Percentiles rank a stretch among this genome's conserved stretches.
phyloP scores from a whole-genome alignment of 2,797 vertebrate species.

The Potorous gilbertii region DNA sequence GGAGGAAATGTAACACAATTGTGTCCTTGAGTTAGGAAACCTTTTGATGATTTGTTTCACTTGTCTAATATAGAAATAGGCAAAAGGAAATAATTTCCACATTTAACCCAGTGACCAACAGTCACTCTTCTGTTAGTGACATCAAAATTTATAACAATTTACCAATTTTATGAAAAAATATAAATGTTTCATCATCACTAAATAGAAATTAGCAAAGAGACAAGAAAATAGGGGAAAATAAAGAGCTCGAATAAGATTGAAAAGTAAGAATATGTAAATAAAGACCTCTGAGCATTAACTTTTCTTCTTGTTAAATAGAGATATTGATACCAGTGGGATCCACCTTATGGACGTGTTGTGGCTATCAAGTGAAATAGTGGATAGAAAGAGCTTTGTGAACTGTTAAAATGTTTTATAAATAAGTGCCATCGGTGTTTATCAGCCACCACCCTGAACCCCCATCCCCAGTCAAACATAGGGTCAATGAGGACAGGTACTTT shows the following conservation, averaged over 20 bases:
- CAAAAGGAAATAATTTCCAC: not conserved
- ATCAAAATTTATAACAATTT: not conserved
- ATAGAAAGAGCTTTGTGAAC: not conserved
- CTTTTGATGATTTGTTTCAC: not conserved
- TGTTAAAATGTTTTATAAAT: not conserved
- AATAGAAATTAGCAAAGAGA: not conserved
- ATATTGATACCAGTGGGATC: not conserved
- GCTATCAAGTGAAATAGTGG: not conserved
- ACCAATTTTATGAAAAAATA: not conserved
- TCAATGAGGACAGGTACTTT: not conserved
- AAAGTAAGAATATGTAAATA: not conserved
- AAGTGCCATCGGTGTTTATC: not conserved
- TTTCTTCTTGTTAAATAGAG: not conserved
- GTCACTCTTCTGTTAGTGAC: not conserved
- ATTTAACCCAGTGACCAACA: not conserved
- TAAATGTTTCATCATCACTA: not conserved
- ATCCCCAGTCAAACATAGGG: not conserved
- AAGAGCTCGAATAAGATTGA: not conserved
- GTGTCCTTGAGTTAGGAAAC: not conserved
- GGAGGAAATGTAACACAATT: not conserved
- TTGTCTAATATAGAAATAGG: not conserved
- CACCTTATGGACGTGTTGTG: not conserved
- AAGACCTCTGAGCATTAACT: not conserved
- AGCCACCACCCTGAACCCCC: accelerated
- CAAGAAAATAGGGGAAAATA: not conserved